Base-by-base conservation (phyloP, 1,140 invertebrate species). In the Lepidostoma basale region DNA sequence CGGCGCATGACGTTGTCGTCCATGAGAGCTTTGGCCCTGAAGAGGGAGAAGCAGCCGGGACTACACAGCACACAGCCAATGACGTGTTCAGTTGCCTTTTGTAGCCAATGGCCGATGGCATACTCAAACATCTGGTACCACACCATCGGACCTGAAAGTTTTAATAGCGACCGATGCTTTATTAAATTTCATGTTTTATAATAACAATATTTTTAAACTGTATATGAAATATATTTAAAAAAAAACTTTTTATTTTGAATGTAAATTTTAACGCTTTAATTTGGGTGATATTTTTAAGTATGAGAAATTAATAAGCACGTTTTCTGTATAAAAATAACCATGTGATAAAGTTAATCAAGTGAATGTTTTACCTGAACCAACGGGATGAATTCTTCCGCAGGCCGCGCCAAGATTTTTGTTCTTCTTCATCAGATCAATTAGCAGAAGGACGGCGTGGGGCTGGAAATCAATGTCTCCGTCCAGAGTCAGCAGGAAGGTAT, bases 51-150 rank as follows among this genome's bases (percentile, higher is more conserved):
- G 83, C 98, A 99, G 69, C 98, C 98, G 28, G 98, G 97, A 84
- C 94, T 96, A 90, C 96, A 98, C 73, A 98, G 90, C 74, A 98
- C 96, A 81, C 96, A 98, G 8, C 92, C 96, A 76, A 98, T 97
- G 89, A 99, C 98, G 76, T 99, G 97, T 82, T 99, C 97, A 0
- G 97, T 98, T 16, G 97, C 96, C 78, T 99, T 99, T 86, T 99
- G 97, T 70, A 99, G 91, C 97, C 97, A 99, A 92, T 99, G 97
- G 75, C 97, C 97, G 81, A 99, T 97, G 47, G 97, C 97, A 76
- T 99, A 99, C 81, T 99, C 97, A 82, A 99, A 99, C 83, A 95
- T 90, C 80, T 99, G 97, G 80, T 99, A 99, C 97, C 96, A 98
- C 39, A 96, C 96, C 96, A 99, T 98, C 8, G 95, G 92, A 63